Percentiles rank a stretch among this genome's conserved stretches.
These are phyloP conservation scores for Polylopha cassiicola DNA, from an alignment of 2,888 invertebrate species.

Conservation along the genomic window DNA sequence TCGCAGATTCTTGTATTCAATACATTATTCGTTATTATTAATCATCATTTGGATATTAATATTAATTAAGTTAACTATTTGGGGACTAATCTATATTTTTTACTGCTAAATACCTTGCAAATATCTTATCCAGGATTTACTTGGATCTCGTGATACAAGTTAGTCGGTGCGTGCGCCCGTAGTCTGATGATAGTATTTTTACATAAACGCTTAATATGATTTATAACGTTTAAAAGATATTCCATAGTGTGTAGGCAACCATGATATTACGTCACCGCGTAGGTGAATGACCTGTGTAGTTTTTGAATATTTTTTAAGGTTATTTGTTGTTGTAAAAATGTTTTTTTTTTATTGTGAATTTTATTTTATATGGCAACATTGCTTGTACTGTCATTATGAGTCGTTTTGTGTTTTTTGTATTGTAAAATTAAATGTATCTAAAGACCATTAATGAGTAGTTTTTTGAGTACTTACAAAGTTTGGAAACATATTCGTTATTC, in stretches of 20 bases:
- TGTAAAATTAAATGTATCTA: too few species aligned
- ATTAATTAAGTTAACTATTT: too few species aligned
- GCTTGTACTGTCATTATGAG: conserved; percentile 41
- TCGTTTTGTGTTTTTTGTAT: too few species aligned
- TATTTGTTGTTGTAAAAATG: conserved; percentile 27
- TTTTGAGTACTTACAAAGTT: conserved; percentile 16
- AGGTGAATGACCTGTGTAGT: conserved; percentile 40
- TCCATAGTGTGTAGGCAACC: conserved; percentile 44
- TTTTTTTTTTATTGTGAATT: conserved; percentile 40
- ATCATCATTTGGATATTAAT: too few species aligned
- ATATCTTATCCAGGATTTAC: too few species aligned
- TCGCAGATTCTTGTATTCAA: too few species aligned
- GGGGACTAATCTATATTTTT: too few species aligned
- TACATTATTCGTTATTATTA: too few species aligned
- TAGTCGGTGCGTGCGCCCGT: conserved; percentile 36
- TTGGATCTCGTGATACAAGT: conserved; percentile 24
- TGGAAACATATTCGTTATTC: conserved; percentile 12
- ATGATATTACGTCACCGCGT: conserved; percentile 32
- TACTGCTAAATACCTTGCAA: too few species aligned
- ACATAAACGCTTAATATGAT: conserved; percentile 48
- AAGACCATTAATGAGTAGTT: too few species aligned
- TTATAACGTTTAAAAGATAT: conserved; percentile 43
- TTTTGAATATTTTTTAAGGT: conserved; percentile 16
- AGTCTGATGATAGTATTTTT: conserved; percentile 40
- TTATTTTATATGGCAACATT: conserved; percentile 38